These are phyloP conservation scores for Lepidochitona cinerea DNA, from an alignment of 2,888 invertebrate genomes.

Conservation along the genomic window DNA sequence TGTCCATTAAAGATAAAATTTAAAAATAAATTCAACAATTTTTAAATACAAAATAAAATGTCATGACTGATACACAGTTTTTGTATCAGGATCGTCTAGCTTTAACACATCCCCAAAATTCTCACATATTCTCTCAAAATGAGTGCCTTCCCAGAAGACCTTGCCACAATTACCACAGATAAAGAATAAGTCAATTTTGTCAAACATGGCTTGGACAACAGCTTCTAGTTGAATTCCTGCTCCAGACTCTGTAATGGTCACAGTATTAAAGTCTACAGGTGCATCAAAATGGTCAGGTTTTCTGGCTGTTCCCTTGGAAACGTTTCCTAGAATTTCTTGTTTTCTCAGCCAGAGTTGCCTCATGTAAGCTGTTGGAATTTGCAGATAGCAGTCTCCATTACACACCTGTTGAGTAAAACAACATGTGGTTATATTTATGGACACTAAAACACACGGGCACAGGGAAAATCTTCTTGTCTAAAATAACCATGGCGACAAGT, in stretches of 20 bases:
- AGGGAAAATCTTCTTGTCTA: too few species aligned
- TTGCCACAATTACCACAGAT: slow-evolving; percentile 83
- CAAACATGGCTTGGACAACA: slow-evolving; percentile 72
- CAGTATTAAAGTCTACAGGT: slow-evolving; percentile 5
- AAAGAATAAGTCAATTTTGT: slow-evolving; percentile 75
- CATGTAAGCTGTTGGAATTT: slow-evolving; percentile 37
- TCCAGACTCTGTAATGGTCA: slow-evolving; percentile 16
- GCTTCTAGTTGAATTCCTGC: slow-evolving; percentile 70
- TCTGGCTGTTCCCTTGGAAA: background rate
- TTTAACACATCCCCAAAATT: slow-evolving; percentile 59
- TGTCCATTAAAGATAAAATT: too few species aligned
- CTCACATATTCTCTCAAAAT: slow-evolving; percentile 65
- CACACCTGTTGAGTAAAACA: too few species aligned
- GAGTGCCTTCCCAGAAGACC: slow-evolving; percentile 80
- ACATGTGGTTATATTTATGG: too few species aligned
- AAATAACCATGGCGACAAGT: too few species aligned
- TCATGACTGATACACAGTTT: background rate
- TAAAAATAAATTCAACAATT: too few species aligned
- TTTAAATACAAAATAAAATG: background rate
- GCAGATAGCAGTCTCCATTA: slow-evolving; percentile 50
- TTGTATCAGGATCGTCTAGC: background rate
- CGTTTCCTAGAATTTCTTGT: background rate
- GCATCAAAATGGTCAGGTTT: background rate
- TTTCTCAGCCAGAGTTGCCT: slow-evolving; percentile 25
- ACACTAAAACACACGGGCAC: too few species aligned